Evolutionary conservation across 2,113 vertebrate genomes (phyloP).

Genomic region (Hippocampus comes): DNA sequence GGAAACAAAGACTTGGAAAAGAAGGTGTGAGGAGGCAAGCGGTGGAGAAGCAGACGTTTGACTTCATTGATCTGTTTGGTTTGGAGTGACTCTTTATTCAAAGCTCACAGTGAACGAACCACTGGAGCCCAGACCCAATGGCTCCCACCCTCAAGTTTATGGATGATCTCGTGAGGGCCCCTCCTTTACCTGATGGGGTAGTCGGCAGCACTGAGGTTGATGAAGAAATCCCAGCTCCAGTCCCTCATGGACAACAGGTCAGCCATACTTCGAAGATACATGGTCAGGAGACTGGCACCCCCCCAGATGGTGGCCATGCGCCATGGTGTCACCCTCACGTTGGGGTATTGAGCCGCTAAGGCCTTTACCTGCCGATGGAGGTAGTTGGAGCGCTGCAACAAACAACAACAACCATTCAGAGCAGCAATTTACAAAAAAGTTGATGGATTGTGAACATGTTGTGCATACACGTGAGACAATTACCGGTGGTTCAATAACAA

Average conservation of each 20-base stretch:
- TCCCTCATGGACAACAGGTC: constrained; percentile 93
- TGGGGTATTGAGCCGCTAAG: constrained; percentile 81
- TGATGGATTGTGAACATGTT: background rate
- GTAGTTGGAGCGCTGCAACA: constrained; percentile 87
- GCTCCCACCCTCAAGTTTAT: background rate
- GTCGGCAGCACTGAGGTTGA: constrained; percentile 97
- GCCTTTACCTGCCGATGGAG: constrained; percentile 86
- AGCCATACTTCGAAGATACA: constrained; percentile 92
- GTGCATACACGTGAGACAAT: background rate
- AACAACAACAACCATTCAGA: background rate
- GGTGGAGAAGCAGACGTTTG: constrained; percentile 40
- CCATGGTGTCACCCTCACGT: constrained; percentile 92
- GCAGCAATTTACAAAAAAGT: background rate
- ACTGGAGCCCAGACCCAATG: constrained; percentile 29
- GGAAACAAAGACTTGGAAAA: constrained; percentile 32
- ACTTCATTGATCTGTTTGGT: constrained; percentile 61
- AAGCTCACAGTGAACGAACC: constrained; percentile 57
- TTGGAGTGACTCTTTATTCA: constrained; percentile 58
- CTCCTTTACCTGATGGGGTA: constrained; percentile 90
- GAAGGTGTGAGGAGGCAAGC: constrained; percentile 40
- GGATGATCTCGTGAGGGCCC: background rate
- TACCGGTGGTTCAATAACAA: background rate
- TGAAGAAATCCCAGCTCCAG: constrained; percentile 99
- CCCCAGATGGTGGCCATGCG: constrained; percentile 99
- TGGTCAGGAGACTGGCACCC: constrained; percentile 91